Base-by-base conservation (phyloP, 2,888 invertebrate species). In the Lacanobia wlatinum region DNA sequence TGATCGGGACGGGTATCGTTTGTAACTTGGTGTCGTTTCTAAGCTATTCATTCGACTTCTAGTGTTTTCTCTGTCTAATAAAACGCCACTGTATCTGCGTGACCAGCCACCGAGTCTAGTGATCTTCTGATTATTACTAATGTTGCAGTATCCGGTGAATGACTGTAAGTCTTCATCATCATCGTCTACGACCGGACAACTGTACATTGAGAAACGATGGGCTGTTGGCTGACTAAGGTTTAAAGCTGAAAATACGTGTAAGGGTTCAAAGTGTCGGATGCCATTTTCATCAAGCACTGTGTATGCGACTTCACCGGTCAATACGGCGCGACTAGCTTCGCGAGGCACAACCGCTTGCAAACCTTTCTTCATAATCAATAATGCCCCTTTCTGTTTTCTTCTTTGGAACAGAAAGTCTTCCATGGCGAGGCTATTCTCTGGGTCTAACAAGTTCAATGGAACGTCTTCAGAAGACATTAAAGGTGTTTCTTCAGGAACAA, bases 261-360 rank as follows among this genome's bases (percentile, higher is more conserved):
- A 94, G 0, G 98, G 98, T 88, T 98, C 98, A 88, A 98, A 98
- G 87, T 97, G 97, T 72, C 97, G 97, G 50, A 98, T 97, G 38
- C 98, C 98, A 80, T 96, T 97, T 91, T 98, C 98, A 86, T 98
- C 98, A 6, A 98, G 96, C 12, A 98, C 97, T 16, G 97, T 97
- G 88, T 98, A 98, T 2, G 98, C 97, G 0, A 98, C 97, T 92
- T 98, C 96, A 5, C 98, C 98, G 1, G 97, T 97, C 14, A 98
- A 92, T 1, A 98, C 98, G 23, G 97, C 97, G 48, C 97, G 96
- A 70, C 98, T 97, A 0, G 98, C 97, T 91, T 98, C 98, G 67
- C 97, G 96, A 0, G 98, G 98, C 7, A 98, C 97, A 3, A 98
- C 98, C 0, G 97, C 97, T 90, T 98, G 98, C 56, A 97, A 91